Percentiles rank a stretch among this genome's conserved stretches.
Conservation (phyloP, 1,140 invertebrate species). For the Brachionus rotundiformis region DNA sequence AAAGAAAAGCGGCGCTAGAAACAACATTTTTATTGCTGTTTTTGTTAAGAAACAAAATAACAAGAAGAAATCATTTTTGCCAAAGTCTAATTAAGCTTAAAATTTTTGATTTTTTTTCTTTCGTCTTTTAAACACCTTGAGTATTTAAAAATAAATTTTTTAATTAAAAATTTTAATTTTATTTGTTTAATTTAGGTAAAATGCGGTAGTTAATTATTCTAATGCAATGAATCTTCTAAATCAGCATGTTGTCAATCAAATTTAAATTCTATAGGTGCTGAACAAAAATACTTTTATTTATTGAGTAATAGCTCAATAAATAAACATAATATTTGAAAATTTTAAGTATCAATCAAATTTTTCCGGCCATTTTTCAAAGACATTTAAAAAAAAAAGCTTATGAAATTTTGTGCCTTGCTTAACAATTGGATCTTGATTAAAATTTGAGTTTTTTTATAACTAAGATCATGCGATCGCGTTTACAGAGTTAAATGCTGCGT, state of each 20-base stretch:
- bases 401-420: too few species aligned
- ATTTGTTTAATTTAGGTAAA: conserved; percentile 29
- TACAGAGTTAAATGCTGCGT: too few species aligned
- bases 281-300: neutral
- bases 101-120: neutral
- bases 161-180: neutral
- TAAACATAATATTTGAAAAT: too few species aligned
- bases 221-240: neutral
- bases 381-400: too few species aligned
- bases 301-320: too few species aligned
- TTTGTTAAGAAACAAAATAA: neutral
- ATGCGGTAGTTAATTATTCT: conserved; percentile 13
- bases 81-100: conserved; percentile 1
- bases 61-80: neutral
- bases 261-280: neutral
- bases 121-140: neutral
- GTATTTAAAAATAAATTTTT: neutral
- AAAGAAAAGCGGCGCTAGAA: conserved; percentile 8
- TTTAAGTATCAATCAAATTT: too few species aligned
- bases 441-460: too few species aligned
- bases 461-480: too few species aligned
- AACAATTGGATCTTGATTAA: too few species aligned
- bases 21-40: neutral
- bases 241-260: neutral
- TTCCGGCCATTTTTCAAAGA: too few species aligned